Conservation (phyloP, 2,113 vertebrate genomes). For the Noturus placidus region DNA sequence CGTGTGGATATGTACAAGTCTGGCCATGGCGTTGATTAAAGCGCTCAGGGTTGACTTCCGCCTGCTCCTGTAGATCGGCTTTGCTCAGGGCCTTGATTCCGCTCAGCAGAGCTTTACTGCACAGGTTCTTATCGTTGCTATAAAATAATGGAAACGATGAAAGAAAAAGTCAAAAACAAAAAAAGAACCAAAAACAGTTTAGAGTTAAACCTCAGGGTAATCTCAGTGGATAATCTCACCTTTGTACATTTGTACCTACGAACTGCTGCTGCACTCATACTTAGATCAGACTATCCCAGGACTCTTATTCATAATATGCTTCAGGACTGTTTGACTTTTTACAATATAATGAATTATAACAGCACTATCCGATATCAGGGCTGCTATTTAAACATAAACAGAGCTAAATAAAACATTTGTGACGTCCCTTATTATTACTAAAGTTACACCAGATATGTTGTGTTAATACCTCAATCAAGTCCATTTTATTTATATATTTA, state of each 20-base stretch:
- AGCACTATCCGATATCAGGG: background rate
- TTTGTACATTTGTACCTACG: background rate
- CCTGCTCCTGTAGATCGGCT: slow-evolving; percentile 79
- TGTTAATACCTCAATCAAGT: background rate
- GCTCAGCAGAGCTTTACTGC: slow-evolving; percentile 88
- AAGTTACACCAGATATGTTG: background rate
- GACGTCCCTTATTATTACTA: background rate
- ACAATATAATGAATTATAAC: background rate
- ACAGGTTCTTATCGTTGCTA: slow-evolving; percentile 94
- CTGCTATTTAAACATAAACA: background rate
- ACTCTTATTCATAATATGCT: background rate
- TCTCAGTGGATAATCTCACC: background rate
- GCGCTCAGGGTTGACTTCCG: slow-evolving; percentile 58
- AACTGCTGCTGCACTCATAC: background rate
- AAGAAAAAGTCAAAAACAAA: background rate
- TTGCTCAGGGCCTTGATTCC: slow-evolving; percentile 85
- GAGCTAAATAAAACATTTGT: background rate
- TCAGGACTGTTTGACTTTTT: background rate
- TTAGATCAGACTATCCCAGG: background rate
- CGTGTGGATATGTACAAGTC: slow-evolving; percentile 19
- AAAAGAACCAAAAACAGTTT: background rate
- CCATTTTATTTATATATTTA: background rate
- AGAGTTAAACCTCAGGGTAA: background rate
- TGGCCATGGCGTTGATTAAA: slow-evolving; percentile 19
- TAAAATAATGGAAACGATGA: background rate